These are phyloP conservation scores for Pangasius djambal DNA, from an alignment of 2,797 vertebrate species.

Conservation along the genomic window DNA sequence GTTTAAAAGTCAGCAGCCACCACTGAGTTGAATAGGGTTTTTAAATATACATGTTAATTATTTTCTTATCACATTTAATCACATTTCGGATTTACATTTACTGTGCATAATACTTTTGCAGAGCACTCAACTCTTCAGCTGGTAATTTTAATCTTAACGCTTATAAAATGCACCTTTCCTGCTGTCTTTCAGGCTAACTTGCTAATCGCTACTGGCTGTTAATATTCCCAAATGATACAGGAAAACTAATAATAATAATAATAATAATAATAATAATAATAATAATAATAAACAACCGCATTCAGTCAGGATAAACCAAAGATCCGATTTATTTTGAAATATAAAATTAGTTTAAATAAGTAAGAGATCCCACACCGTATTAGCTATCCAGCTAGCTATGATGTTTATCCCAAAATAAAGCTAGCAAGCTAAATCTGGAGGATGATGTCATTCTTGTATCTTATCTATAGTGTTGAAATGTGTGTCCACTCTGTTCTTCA, in stretches of 20 bases:
- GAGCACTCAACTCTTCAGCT: neutral
- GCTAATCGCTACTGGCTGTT: neutral
- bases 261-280: neutral
- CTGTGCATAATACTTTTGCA: neutral
- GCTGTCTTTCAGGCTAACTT: neutral
- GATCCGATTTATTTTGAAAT: neutral
- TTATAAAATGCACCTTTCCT: neutral
- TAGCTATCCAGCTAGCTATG: neutral
- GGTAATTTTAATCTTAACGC: neutral
- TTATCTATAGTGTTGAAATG: neutral
- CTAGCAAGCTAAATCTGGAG: neutral
- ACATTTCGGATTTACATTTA: neutral
- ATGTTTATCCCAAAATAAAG: neutral
- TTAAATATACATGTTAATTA: neutral
- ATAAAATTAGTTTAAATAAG: neutral
- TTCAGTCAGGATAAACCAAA: neutral
- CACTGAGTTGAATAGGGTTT: neutral
- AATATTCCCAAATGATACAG: neutral
- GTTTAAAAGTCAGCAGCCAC: too few relatives aligned
- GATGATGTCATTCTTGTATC: neutral
- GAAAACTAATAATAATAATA: neutral
- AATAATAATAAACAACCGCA: neutral
- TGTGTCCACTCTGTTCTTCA: neutral
- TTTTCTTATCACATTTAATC: neutral
- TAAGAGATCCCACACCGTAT: neutral